These are phyloP conservation scores for Brassicogethes aeneus DNA, from an alignment of 2,888 invertebrate species.

Conservation along the genomic window DNA sequence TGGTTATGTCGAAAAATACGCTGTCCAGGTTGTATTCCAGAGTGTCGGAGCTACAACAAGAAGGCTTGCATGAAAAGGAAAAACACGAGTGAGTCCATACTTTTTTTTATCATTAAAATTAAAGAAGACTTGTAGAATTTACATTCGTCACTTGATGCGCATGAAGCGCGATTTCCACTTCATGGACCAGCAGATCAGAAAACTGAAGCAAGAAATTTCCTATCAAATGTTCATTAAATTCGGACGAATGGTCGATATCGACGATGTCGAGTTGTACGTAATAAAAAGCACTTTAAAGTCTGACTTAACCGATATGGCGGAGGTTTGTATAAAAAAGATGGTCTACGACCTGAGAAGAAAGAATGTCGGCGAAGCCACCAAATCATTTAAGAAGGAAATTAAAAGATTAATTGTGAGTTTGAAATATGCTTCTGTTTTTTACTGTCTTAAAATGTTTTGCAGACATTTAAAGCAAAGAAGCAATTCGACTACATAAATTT, in stretches of 20 bases:
- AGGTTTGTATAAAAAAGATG: constrained; percentile 46
- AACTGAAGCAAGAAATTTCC: constrained; percentile 46
- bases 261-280: constrained; percentile 47
- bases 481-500: neutral
- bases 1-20: constrained; percentile 55
- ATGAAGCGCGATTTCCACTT: constrained; percentile 61
- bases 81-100: constrained; percentile 47
- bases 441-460: no score
- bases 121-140: constrained; percentile 43
- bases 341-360: constrained; percentile 47
- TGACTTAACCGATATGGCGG: constrained; percentile 45
- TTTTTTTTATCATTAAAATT: neutral
- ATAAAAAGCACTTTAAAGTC: constrained; percentile 42
- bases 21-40: constrained; percentile 51
- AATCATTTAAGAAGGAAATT: no score
- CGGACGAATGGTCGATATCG: constrained; percentile 45
- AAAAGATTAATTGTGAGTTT: no score
- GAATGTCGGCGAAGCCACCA: no score
- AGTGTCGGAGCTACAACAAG: constrained; percentile 55
- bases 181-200: constrained; percentile 52
- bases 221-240: constrained; percentile 49
- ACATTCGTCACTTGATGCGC: constrained; percentile 57
- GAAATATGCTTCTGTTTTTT: no score
- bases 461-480: no score
- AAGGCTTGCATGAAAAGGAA: constrained; percentile 52